These are phyloP conservation scores for Linurgus olivaceus DNA, from an alignment of 2,797 vertebrate species.

Conservation along the genomic window DNA sequence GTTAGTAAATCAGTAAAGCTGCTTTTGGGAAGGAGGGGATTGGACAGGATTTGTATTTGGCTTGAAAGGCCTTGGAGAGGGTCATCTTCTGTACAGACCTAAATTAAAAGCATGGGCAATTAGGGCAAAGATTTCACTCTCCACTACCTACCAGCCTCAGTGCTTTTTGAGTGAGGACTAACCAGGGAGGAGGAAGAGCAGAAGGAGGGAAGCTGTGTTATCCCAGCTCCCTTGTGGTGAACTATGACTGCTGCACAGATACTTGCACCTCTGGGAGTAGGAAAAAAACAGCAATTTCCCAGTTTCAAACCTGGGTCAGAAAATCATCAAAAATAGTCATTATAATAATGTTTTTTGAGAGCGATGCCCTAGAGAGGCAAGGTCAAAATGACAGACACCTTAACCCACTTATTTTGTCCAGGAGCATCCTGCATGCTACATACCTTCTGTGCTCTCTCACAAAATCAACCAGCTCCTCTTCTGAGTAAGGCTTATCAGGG, in stretches of 20 bases:
- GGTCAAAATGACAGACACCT: background rate
- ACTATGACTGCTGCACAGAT: background rate
- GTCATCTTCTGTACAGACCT: background rate
- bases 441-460: slow-evolving; percentile 92
- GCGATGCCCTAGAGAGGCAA: background rate
- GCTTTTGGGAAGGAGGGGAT: background rate
- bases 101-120: background rate
- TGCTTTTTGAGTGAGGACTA: background rate
- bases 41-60: background rate
- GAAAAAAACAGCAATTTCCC: background rate
- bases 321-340: background rate
- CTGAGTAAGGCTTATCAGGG: slow-evolving; percentile 89
- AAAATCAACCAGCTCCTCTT: slow-evolving; percentile 91
- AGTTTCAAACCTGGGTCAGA: background rate
- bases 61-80: background rate
- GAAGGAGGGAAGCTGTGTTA: background rate
- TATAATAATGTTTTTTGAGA: background rate
- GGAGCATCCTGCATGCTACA: background rate
- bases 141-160: background rate
- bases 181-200: background rate
- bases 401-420: background rate
- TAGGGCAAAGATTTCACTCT: background rate
- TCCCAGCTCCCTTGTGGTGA: background rate
- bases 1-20: background rate
- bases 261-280: background rate